These are phyloP conservation scores for Nannoperca australis DNA, from an alignment of 2,797 vertebrate genomes.

Conservation along the genomic window DNA sequence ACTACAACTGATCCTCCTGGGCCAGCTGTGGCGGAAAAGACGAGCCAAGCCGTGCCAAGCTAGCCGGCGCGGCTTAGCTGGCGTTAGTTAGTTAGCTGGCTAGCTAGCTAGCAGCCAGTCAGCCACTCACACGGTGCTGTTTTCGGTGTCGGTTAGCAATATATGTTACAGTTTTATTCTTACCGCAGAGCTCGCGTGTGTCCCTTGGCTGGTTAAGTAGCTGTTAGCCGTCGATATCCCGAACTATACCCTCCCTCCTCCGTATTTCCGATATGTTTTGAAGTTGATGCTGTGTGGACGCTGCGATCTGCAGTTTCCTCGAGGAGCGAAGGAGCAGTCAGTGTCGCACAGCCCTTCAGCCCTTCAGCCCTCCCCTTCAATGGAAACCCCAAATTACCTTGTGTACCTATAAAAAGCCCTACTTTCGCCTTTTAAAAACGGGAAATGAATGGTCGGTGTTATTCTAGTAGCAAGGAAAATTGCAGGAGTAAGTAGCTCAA, in stretches of 20 bases:
- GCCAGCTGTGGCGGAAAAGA: slow-evolving; percentile 52
- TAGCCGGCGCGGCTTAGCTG: slow-evolving; percentile 39
- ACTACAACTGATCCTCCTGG: neutral
- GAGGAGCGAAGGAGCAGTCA: slow-evolving; percentile 9
- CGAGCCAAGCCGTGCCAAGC: slow-evolving; percentile 26
- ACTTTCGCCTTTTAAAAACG: neutral
- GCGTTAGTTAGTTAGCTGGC: slow-evolving; percentile 34
- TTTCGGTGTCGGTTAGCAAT: neutral
- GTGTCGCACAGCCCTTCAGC: slow-evolving; percentile 5
- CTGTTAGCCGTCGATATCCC: neutral
- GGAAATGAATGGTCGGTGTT: neutral
- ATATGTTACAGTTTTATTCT: neutral
- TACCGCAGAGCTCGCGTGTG: slow-evolving; percentile 6
- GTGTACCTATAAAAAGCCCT: neutral
- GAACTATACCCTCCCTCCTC: slow-evolving; percentile 12
- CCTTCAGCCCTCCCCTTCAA: slow-evolving; percentile 27
- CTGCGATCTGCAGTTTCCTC: neutral
- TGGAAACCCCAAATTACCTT: slow-evolving; percentile 11
- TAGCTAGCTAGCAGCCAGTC: slow-evolving; percentile 25
- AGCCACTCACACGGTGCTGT: neutral
- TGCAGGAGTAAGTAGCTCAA: neutral
- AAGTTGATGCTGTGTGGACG: slow-evolving; percentile 57
- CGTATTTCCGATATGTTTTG: slow-evolving; percentile 31
- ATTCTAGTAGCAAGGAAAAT: neutral
- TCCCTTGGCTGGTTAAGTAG: neutral